phyloP scores from a whole-genome alignment of 2,888 invertebrate species.

The Cephus pulcher region DNA sequence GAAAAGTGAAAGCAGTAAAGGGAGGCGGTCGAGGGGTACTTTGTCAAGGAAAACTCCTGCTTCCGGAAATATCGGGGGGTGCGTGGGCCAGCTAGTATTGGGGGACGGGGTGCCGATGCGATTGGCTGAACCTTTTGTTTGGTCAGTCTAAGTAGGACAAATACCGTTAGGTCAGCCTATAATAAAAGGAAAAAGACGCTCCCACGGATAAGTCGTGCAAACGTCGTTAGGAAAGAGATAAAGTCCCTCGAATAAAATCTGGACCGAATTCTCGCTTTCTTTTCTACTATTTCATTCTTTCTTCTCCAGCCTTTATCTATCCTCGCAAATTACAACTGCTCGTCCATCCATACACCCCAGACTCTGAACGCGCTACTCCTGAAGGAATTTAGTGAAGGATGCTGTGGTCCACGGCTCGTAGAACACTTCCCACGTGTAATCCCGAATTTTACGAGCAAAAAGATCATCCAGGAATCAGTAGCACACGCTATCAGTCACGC shows the following conservation, averaged over 20 bases:
- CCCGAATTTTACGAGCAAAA: too few species aligned
- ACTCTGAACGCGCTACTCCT: too few species aligned
- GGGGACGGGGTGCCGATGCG: constrained; percentile 1
- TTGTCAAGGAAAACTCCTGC: too few species aligned
- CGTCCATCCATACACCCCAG: too few species aligned
- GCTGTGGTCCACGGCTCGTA: too few species aligned
- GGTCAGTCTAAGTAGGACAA: constrained; percentile 21
- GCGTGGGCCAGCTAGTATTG: not conserved
- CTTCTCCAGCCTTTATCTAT: not conserved
- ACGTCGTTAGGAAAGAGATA: not conserved
- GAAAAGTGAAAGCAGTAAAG: not conserved
- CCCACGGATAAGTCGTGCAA: not conserved
- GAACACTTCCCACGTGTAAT: too few species aligned
- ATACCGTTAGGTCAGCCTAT: constrained; percentile 19
- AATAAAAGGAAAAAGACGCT: not conserved
- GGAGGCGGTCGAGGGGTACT: not conserved
- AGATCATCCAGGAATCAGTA: too few species aligned
- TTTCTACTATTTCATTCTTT: constrained; percentile 1
- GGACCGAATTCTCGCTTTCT: not conserved
- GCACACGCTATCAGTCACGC: too few species aligned
- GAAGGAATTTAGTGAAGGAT: too few species aligned
- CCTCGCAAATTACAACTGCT: too few species aligned
- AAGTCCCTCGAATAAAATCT: constrained; percentile 1
- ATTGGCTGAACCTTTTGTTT: constrained; percentile 18
- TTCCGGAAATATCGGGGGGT: not conserved